Conservation (phyloP, 1,140 invertebrate genomes). For the Schlechtendalia chinensis region DNA sequence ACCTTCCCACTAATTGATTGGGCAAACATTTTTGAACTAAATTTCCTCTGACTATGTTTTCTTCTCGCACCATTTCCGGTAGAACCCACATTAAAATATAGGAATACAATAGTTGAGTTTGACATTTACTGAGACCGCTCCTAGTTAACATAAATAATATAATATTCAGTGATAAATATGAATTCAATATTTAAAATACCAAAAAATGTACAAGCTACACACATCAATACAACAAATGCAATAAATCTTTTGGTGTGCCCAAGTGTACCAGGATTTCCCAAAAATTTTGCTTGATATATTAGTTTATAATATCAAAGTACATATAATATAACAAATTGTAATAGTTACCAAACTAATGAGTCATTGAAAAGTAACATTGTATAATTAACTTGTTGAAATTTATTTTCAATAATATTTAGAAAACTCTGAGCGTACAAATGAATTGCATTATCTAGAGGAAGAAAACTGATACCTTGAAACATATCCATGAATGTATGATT, state of each 20-base stretch:
- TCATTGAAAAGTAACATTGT: slow-evolving; percentile 42
- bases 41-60: slow-evolving; percentile 37
- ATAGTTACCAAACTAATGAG: slow-evolving; percentile 42
- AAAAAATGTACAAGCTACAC: no score
- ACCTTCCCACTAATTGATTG: slow-evolving; percentile 46
- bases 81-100: slow-evolving; percentile 46
- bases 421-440: slow-evolving; percentile 38
- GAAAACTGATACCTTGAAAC: slow-evolving; percentile 42
- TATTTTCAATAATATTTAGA: slow-evolving; percentile 41
- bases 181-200: neutral
- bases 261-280: no score
- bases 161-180: neutral
- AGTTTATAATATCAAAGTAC: no score
- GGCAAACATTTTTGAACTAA: slow-evolving; percentile 37
- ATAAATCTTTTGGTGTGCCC: no score
- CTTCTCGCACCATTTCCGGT: slow-evolving; percentile 5
- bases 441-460: slow-evolving; percentile 24
- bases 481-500: slow-evolving; percentile 41
- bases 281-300: no score
- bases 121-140: slow-evolving; percentile 31
- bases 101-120: slow-evolving; percentile 41
- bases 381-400: slow-evolving; percentile 39
- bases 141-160: neutral
- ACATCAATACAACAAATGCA: no score
- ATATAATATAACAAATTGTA: neutral